Evolutionary conservation across 2,888 invertebrate genomes (phyloP).

Genomic region (Acanthosoma haemorrhoidale): DNA sequence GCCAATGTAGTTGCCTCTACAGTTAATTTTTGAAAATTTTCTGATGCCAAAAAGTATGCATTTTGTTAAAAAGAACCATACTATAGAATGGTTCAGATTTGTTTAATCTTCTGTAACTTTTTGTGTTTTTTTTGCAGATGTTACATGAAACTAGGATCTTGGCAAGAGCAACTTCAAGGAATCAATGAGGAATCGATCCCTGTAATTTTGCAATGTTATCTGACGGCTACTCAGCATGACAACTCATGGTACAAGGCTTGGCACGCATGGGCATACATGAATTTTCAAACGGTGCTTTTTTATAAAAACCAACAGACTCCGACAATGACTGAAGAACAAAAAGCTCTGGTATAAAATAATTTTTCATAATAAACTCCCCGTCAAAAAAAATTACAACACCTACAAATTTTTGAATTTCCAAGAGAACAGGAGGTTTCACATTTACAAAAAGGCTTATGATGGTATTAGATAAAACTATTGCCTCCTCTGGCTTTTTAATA

Average conservation of each 20-base stretch:
- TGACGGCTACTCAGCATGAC: constrained; percentile 77
- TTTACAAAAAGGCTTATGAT: too few species aligned
- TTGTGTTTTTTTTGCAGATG: constrained; percentile 59
- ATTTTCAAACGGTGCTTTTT: constrained; percentile 84
- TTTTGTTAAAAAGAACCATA: background rate
- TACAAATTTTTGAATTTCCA: background rate
- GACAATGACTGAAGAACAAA: constrained; percentile 35
- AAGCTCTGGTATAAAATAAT: constrained; percentile 25
- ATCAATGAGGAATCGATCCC: constrained; percentile 73
- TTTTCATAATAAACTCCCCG: background rate
- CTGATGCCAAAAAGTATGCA: background rate
- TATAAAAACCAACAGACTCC: constrained; percentile 52
- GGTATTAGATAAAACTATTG: background rate
- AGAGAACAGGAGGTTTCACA: too few species aligned
- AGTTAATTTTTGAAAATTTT: background rate
- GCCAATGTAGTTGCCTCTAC: background rate
- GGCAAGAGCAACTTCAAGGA: constrained; percentile 85
- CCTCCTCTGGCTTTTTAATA: background rate
- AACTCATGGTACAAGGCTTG: constrained; percentile 94
- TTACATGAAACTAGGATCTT: constrained; percentile 88
- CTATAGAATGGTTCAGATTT: background rate
- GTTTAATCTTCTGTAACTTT: constrained; percentile 41
- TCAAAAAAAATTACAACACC: too few species aligned
- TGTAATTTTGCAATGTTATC: constrained; percentile 68
- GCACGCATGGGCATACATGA: constrained; percentile 98